Evolutionary conservation across 2,797 vertebrate genomes (phyloP), one percentile per base, ranked within the genome.

Genomic region (Pelodytes ibericus): DNA sequence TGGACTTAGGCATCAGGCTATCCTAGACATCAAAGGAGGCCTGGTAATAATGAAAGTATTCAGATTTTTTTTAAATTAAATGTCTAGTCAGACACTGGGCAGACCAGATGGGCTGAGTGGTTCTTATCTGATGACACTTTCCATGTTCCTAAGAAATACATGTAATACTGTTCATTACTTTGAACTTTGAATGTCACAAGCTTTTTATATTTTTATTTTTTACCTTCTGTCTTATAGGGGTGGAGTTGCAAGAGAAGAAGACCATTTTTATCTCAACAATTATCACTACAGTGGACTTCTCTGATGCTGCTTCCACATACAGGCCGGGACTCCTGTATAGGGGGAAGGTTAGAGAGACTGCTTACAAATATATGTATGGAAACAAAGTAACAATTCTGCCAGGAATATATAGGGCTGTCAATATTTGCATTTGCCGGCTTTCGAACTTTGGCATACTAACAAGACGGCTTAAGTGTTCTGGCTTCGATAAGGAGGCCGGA

Each of bases 331-430:
- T 84, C 4, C 62, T 57, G 30, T 80, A 71, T 65, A 44, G 49
- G 13, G 81, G 83, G 22, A 56, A 0, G 68, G 83, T 84, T 83
- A 77, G 51, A 56, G 22, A n/a, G n/a, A n/a, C n/a, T n/a, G n/a
- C n/a, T n/a, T n/a, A n/a, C n/a, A n/a, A n/a, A n/a, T n/a, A n/a
- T n/a, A n/a, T n/a, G n/a, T n/a, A n/a, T n/a, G n/a, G n/a, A n/a
- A n/a, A n/a, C n/a, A n/a, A n/a, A n/a, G n/a, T n/a, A n/a, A n/a
- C n/a, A n/a, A n/a, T n/a, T n/a, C n/a, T n/a, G n/a, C n/a, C n/a
- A n/a, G n/a, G n/a, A n/a, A n/a, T n/a, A n/a, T n/a, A n/a, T n/a
- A n/a, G n/a, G 5, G 41, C 18, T 16, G 18, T 44, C 33, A 36
- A 5, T 5, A 13, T 2, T 16, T 13, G 41, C 1, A 16, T 15